Evolutionary conservation across 92 coral and sea anemone species (phyloP), one percentile per base, ranked within the genome.

Genomic region (Palythoa heliodiscus): DNA sequence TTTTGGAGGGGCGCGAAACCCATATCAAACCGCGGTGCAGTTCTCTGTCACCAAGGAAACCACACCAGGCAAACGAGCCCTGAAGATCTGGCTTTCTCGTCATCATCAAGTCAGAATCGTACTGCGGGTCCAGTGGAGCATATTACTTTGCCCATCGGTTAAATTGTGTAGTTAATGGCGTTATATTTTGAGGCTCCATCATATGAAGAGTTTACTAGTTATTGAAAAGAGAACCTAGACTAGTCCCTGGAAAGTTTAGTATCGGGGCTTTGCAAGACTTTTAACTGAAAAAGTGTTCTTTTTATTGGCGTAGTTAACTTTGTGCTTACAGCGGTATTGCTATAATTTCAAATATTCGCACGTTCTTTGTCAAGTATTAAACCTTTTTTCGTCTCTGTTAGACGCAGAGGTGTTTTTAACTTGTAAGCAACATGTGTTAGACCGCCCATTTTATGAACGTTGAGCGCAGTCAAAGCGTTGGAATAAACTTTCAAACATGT

Each of bases 91-190:
- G 68, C 4, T 58, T 11, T 75, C 61, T 9, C 68, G 13, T 24
- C 69, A 37, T 13, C 23, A 8, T 48, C 23, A 40, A 64, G 58
- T 70, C 63, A 12, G 38, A 66, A 14, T 39, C 39, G 84, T 47
- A 20, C 22, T 80, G 64, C 50, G 7, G 50, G 40, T 22, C 39
- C 84, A 47, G 72, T 23, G 61, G 72, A 22, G 47, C 66, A 40
- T 80, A 22, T 23, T 66, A 60, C 60, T 22, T n/a, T 43, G 72
- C 57, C 61, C 57, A 66, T 40, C 64, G 74, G 71, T 23, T 64
- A 79, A 43, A 9, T 24, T 7, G 15, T 40, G 12, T 24, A 39
- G 16, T 23, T 60, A 43, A 37, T 80, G 60, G 47, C 84, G 58
- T 29, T 1, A 47, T 75, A 19, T 52, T 52, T 47, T 24, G 4